Conservation (phyloP, 2,113 vertebrate genomes). For the western clawed frog (Xenopus tropicalis) region DNA sequence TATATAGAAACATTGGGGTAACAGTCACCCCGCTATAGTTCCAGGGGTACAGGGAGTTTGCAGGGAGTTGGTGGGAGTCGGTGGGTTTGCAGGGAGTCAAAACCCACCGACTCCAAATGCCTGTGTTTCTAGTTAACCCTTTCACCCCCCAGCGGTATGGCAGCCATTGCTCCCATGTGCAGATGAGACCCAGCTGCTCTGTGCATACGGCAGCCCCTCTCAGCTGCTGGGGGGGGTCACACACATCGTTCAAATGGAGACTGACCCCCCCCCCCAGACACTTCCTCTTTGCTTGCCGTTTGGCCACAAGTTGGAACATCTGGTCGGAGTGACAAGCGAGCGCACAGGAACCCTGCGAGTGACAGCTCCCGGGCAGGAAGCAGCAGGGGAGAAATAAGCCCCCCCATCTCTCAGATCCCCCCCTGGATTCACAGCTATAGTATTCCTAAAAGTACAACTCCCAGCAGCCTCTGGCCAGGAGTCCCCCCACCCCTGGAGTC, state of each 20-base stretch:
- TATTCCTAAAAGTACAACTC: neutral
- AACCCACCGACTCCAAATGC: too few relatives aligned
- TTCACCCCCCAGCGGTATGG: too few relatives aligned
- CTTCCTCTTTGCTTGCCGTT: conserved; percentile 12
- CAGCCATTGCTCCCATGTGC: too few relatives aligned
- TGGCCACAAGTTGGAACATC: conserved; percentile 26
- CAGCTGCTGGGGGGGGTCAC: neutral
- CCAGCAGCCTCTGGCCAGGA: too few relatives aligned
- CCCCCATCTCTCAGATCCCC: neutral
- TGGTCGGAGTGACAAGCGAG: conserved; percentile 3
- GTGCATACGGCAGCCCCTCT: neutral
- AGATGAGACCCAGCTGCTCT: conserved; percentile 6
- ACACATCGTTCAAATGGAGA: conserved; percentile 13
- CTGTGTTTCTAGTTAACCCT: too few relatives aligned
- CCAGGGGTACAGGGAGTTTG: too few relatives aligned
- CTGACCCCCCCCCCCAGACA: neutral
- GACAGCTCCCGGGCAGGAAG: neutral
- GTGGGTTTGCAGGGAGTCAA: too few relatives aligned
- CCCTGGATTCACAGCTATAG: too few relatives aligned
- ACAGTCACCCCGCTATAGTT: too few relatives aligned
- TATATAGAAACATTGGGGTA: too few relatives aligned
- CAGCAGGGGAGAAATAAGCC: neutral
- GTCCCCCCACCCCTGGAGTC: too few relatives aligned
- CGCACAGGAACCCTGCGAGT: neutral
- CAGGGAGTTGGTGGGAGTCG: too few relatives aligned